These are phyloP conservation scores for Pangasius krempfi DNA, from an alignment of 2,797 vertebrate species.

Conservation along the genomic window DNA sequence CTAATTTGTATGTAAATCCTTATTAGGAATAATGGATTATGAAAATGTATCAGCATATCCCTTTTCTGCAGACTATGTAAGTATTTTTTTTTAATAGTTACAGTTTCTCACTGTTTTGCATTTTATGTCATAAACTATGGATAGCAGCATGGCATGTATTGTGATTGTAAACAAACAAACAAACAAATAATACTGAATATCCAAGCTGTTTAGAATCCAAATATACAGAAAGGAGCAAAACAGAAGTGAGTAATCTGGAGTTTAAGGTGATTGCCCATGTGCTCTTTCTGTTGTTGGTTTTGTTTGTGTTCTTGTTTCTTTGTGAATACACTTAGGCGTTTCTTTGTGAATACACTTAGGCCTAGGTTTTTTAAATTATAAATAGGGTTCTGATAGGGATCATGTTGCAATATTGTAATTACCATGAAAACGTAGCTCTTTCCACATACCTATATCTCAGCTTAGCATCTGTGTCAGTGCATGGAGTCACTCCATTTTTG, in stretches of 20 bases:
- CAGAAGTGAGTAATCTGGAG: background rate
- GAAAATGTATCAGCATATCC: background rate
- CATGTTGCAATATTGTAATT: conserved; percentile 55
- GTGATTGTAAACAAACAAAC: background rate
- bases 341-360: too few relatives aligned
- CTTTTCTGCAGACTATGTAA: conserved; percentile 13
- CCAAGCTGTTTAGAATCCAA: background rate
- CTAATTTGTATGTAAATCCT: background rate
- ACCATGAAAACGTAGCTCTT: conserved; percentile 38
- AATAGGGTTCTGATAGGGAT: background rate
- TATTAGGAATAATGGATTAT: conserved; percentile 35
- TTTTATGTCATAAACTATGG: background rate
- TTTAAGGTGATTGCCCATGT: background rate
- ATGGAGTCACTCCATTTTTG: conserved; percentile 4
- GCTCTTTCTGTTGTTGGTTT: background rate
- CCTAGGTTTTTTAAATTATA: background rate
- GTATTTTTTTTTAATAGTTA: conserved; percentile 30
- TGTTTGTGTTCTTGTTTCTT: background rate
- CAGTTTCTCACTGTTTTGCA: background rate
- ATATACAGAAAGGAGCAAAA: background rate
- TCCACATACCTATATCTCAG: conserved; percentile 45
- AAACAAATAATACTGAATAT: background rate
- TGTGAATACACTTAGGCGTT: background rate
- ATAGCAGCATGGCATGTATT: background rate
- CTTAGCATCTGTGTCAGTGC: conserved; percentile 42